phyloP scores from a whole-genome alignment of 2,113 vertebrate species.

The Harpagus bidentatus region DNA sequence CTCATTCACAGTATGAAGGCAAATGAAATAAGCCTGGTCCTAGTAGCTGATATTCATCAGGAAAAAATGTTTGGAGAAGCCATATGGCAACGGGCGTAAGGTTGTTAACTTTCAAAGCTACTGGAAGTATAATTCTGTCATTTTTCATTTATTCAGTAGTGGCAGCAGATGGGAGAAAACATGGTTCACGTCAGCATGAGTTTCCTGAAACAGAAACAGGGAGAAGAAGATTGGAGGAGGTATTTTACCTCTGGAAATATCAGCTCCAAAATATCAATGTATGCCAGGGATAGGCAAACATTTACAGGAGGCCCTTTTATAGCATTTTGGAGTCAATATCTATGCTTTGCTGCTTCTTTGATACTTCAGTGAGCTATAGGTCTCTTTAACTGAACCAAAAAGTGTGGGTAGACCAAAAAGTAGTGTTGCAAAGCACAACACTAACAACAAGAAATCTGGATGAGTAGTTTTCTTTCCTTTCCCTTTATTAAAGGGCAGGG shows the following conservation, averaged over 20 bases:
- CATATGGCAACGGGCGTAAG: constrained; percentile 66
- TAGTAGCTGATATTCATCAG: constrained; percentile 57
- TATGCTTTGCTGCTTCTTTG: background rate
- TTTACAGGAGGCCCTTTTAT: background rate
- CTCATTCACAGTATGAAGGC: constrained; percentile 51
- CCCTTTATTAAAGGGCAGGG: background rate
- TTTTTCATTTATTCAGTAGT: constrained; percentile 69
- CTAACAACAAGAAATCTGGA: background rate
- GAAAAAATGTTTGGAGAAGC: constrained; percentile 59
- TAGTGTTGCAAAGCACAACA: background rate
- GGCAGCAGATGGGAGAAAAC: constrained; percentile 67
- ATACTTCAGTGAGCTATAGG: background rate
- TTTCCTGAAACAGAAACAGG: constrained; percentile 66
- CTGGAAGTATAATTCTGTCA: constrained; percentile 70
- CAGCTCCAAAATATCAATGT: constrained; percentile 2
- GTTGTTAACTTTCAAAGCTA: constrained; percentile 68
- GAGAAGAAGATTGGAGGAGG: constrained; percentile 35
- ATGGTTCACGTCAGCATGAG: constrained; percentile 66
- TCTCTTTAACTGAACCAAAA: background rate
- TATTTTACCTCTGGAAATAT: constrained; percentile 63
- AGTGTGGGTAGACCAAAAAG: background rate
- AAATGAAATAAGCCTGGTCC: constrained; percentile 45
- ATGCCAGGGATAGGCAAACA: background rate
- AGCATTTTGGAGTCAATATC: background rate
- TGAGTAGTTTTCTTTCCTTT: background rate